Conservation (phyloP, 1,140 invertebrate species). For the Dendroctonus ponderosae region DNA sequence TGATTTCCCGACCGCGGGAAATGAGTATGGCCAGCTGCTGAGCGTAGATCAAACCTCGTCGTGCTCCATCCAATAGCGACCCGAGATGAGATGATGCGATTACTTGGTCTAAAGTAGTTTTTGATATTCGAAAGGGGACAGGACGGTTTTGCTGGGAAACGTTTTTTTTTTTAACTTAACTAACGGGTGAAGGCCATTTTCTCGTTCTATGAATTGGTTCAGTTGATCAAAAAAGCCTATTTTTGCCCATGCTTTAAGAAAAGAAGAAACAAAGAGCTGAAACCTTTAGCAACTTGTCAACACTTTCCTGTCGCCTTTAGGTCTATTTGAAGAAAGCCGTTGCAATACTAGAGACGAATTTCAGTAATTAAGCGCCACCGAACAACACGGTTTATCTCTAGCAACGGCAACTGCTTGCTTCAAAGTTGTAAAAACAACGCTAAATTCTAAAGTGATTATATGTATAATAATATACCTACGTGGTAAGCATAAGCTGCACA, state of each 20-base stretch:
- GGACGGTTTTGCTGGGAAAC: neutral
- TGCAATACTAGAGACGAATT: too few relatives aligned
- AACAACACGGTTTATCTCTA: too few relatives aligned
- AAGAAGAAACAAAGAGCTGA: neutral
- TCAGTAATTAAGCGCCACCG: too few relatives aligned
- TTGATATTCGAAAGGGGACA: neutral
- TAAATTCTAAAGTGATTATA: too few relatives aligned
- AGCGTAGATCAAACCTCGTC: conserved; percentile 46
- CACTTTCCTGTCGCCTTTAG: too few relatives aligned
- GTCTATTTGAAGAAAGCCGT: too few relatives aligned
- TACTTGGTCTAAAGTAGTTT: conserved; percentile 7
- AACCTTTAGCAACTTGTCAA: neutral
- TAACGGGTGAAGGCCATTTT: too few relatives aligned
- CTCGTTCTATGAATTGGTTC: neutral
- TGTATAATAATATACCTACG: too few relatives aligned
- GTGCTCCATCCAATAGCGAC: conserved; percentile 48
- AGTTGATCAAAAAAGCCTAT: neutral
- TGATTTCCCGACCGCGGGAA: conserved; percentile 42
- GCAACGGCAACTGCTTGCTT: too few relatives aligned
- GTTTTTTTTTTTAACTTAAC: neutral
- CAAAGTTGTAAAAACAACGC: too few relatives aligned
- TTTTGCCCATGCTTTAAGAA: neutral
- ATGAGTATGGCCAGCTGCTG: conserved; percentile 39
- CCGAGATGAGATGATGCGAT: too few relatives aligned
- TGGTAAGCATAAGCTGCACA: too few relatives aligned